Evolutionary conservation across 2,888 invertebrate genomes (phyloP).

Genomic region (Eubasilissa splendida): DNA sequence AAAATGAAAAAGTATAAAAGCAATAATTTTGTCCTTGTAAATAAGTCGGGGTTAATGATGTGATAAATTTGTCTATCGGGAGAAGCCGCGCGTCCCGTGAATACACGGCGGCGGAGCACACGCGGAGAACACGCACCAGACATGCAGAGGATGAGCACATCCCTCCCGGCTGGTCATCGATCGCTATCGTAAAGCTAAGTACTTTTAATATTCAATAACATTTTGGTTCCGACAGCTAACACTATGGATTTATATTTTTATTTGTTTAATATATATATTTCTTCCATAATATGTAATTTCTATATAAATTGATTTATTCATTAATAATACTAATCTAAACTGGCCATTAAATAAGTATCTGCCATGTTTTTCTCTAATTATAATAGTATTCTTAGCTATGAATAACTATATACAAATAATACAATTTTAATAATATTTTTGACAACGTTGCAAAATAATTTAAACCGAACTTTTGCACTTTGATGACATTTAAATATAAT

Average conservation of each 20-base stretch:
- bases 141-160: constrained; percentile 52
- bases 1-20: constrained; percentile 49
- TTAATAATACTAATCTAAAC: constrained; percentile 81
- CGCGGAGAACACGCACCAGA: not conserved
- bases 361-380: constrained; percentile 75
- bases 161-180: constrained; percentile 44
- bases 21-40: constrained; percentile 46
- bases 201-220: constrained; percentile 58
- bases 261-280: constrained; percentile 65
- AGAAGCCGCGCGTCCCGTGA: too few relatives aligned
- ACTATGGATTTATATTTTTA: constrained; percentile 57
- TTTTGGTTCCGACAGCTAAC: constrained; percentile 59
- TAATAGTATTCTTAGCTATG: constrained; percentile 76
- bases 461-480: constrained; percentile 70
- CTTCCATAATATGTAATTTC: constrained; percentile 59
- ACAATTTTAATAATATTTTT: constrained; percentile 74
- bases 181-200: constrained; percentile 57
- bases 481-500: constrained; percentile 70
- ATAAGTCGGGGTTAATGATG: constrained; percentile 27
- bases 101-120: not conserved
- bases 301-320: constrained; percentile 65
- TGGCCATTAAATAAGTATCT: constrained; percentile 81
- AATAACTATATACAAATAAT: constrained; percentile 77
- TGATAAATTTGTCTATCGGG: not conserved
- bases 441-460: constrained; percentile 74